A percentile compares a stretch with the other conserved stretches of the same genome.
Evolutionary conservation across 2,797 vertebrate species (phyloP).

Genomic region (Galagoides demidoff): DNA sequence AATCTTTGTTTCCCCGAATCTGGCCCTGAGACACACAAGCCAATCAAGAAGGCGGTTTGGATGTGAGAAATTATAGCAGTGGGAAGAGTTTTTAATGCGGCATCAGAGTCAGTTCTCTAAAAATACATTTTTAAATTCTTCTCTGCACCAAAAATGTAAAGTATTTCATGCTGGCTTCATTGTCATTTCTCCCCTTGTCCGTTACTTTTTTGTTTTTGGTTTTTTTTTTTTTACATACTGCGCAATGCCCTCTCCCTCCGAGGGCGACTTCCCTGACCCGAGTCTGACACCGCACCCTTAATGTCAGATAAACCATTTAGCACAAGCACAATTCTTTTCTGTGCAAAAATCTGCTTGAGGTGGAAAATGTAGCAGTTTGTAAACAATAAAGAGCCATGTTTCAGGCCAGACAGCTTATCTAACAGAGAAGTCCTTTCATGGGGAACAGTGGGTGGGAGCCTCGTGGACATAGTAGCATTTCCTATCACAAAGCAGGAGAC

Average conservation of each 20-base stretch:
- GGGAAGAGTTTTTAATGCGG: not conserved
- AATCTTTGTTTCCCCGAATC: constrained; percentile 54
- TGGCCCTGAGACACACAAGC: not conserved
- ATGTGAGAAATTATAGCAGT: constrained; percentile 24
- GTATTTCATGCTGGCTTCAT: constrained; percentile 45
- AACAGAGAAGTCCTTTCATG: constrained; percentile 80
- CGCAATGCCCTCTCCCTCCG: constrained; percentile 40
- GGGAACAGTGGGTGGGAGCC: constrained; percentile 78
- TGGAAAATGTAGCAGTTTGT: constrained; percentile 83
- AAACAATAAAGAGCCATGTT: constrained; percentile 83
- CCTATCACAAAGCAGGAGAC: constrained; percentile 75
- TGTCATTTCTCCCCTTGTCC: not conserved
- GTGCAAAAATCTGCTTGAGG: constrained; percentile 83
- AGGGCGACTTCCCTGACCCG: constrained; percentile 69
- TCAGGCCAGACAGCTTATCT: constrained; percentile 84
- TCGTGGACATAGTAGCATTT: constrained; percentile 70
- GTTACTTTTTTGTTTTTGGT: not conserved
- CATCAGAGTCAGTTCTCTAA: not conserved
- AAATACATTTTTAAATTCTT: constrained; percentile 59
- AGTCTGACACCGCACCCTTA: constrained; percentile 72
- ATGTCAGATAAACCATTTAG: constrained; percentile 83
- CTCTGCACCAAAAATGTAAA: constrained; percentile 60
- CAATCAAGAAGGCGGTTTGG: not conserved
- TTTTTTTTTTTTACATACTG: constrained; percentile 38
- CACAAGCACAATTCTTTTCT: constrained; percentile 78